Evolutionary conservation across 2,113 vertebrate genomes (phyloP).

Genomic region (Semnornis frantzii): DNA sequence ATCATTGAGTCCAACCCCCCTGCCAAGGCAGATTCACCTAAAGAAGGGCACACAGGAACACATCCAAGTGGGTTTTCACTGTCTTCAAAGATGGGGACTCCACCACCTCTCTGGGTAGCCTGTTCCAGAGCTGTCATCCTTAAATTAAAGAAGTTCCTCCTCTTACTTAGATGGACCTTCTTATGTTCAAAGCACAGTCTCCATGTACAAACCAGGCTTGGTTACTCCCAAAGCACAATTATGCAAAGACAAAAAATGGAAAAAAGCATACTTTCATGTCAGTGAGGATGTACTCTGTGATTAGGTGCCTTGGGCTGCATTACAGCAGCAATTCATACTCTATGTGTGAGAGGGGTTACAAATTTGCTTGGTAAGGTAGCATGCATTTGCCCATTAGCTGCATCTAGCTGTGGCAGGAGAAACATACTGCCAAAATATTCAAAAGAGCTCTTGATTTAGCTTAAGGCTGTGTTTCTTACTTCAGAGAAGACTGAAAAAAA

Average conservation of each 20-base stretch:
- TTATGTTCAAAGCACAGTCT: background rate
- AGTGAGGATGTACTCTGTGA: background rate
- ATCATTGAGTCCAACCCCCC: too few relatives aligned
- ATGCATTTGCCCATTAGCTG: conserved; percentile 43
- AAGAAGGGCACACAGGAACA: too few relatives aligned
- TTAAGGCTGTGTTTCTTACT: conserved; percentile 44
- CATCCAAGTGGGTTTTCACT: too few relatives aligned
- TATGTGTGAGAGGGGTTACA: conserved; percentile 21
- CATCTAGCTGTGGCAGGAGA: conserved; percentile 59
- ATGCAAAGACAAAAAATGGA: background rate
- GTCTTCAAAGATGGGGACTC: too few relatives aligned
- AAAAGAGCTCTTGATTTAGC: conserved; percentile 66
- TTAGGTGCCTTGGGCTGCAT: conserved; percentile 27
- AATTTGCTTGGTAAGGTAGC: conserved; percentile 44
- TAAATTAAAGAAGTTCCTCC: too few relatives aligned
- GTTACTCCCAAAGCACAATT: conserved; percentile 10
- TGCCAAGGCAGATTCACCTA: too few relatives aligned
- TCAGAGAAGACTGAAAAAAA: background rate
- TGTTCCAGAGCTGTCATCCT: too few relatives aligned
- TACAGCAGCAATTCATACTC: background rate
- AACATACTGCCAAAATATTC: conserved; percentile 32
- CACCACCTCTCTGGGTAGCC: too few relatives aligned
- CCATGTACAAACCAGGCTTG: background rate
- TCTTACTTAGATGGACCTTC: too few relatives aligned
- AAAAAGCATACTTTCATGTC: conserved; percentile 15